Conservation (phyloP, 2,888 invertebrate species). For the Axea sp. region DNA sequence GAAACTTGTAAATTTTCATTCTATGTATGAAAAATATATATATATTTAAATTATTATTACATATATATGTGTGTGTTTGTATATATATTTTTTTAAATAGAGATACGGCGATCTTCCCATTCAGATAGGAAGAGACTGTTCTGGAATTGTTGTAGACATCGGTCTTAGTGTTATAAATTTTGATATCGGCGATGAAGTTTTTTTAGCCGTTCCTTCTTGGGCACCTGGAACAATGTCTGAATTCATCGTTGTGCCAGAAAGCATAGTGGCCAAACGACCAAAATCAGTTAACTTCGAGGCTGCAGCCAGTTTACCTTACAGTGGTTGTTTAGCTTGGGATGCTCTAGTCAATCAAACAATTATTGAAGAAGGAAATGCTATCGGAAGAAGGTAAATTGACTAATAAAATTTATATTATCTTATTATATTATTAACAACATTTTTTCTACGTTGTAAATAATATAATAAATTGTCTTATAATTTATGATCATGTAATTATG, state of each 20-base stretch:
- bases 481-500: no score
- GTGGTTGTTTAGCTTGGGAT: conserved; percentile 82
- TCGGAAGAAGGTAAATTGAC: conserved; percentile 80
- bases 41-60: no score
- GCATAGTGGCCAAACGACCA: conserved; percentile 81
- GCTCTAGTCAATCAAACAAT: conserved; percentile 80
- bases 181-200: conserved; percentile 84
- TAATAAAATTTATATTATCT: no score
- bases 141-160: conserved; percentile 83
- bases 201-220: conserved; percentile 82
- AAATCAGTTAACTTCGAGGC: conserved; percentile 82
- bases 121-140: conserved; percentile 83
- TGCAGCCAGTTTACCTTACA: conserved; percentile 83
- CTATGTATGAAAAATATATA: no score
- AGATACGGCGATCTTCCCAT: conserved; percentile 81
- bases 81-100: no score
- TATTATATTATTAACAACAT: no score
- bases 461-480: no score
- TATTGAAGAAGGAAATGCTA: conserved; percentile 80
- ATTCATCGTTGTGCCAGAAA: conserved; percentile 81
- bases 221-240: conserved; percentile 82
- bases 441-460: no score
- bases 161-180: conserved; percentile 82
- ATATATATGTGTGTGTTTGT: no score
- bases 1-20: no score